Evolutionary conservation across 2,113 vertebrate species (phyloP).

Genomic region (Pelvicachromis taeniatus): DNA sequence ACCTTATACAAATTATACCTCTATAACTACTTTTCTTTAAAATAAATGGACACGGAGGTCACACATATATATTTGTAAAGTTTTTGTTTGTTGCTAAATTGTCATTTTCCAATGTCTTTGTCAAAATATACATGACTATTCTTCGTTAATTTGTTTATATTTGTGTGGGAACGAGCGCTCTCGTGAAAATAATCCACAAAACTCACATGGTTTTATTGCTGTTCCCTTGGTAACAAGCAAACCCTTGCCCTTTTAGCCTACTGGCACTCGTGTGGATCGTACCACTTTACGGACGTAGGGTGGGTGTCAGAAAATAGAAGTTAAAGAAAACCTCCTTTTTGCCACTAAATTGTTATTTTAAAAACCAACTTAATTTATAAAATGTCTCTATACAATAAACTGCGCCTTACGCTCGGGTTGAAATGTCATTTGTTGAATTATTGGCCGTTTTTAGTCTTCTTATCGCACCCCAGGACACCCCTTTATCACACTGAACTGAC

Average conservation of each 20-base stretch:
- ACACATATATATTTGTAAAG: neutral
- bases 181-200: slow-evolving; percentile 23
- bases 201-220: slow-evolving; percentile 57
- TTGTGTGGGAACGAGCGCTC: neutral
- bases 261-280: slow-evolving; percentile 66
- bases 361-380: neutral
- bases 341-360: fast-evolving
- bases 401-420: fast-evolving
- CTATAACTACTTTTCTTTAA: neutral
- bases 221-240: slow-evolving; percentile 77
- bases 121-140: neutral
- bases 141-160: neutral
- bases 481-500: slow-evolving; percentile 16
- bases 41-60: neutral
- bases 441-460: neutral
- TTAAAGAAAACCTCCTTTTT: neutral
- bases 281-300: slow-evolving; percentile 46
- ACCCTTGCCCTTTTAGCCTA: slow-evolving; percentile 73
- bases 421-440: neutral
- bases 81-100: neutral
- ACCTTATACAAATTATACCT: neutral
- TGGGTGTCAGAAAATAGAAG: neutral
- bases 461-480: neutral
- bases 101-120: neutral
- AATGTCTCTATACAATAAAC: fast-evolving